A percentile compares a stretch with the other conserved stretches of the same genome.
Evolutionary conservation across 1,140 invertebrate genomes (phyloP).

Genomic region (Bicyclus anynana): DNA sequence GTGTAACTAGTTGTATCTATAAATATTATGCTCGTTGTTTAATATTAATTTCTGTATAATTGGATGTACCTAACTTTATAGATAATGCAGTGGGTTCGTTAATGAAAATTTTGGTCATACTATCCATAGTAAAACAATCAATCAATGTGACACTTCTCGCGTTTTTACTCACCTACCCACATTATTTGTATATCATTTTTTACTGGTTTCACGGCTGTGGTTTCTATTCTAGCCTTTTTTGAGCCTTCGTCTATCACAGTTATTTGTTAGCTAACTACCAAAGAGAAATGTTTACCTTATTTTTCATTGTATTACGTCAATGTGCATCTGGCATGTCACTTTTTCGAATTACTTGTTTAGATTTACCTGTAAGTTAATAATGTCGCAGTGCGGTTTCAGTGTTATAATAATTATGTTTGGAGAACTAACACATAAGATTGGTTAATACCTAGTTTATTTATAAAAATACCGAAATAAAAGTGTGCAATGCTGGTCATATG

Average conservation of each 20-base stretch:
- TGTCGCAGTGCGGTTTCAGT: constrained; percentile 48
- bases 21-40: constrained; percentile 31
- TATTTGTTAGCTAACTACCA: constrained; percentile 41
- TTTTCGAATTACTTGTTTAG: constrained; percentile 48
- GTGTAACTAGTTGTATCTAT: constrained; percentile 41
- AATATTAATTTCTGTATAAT: constrained; percentile 29
- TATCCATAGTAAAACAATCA: constrained; percentile 9
- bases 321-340: constrained; percentile 56
- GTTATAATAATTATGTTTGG: constrained; percentile 65
- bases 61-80: constrained; percentile 26
- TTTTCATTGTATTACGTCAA: constrained; percentile 34
- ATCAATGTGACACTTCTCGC: constrained; percentile 12
- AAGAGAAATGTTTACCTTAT: constrained; percentile 42
- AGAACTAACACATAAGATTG: constrained; percentile 67
- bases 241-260: constrained; percentile 14
- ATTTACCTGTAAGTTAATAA: constrained; percentile 35
- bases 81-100: constrained; percentile 14
- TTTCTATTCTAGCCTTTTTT: not conserved
- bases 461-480: constrained; percentile 66
- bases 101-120: constrained; percentile 9
- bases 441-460: constrained; percentile 69
- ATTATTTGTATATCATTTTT: constrained; percentile 23
- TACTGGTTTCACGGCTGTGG: not conserved
- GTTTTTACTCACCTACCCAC: constrained; percentile 20
- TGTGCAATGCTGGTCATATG: constrained; percentile 76